Percentiles rank a stretch among this genome's conserved stretches.
Evolutionary conservation across 2,113 vertebrate species (phyloP).

Genomic region (Cyphomyrus discorhynchus): DNA sequence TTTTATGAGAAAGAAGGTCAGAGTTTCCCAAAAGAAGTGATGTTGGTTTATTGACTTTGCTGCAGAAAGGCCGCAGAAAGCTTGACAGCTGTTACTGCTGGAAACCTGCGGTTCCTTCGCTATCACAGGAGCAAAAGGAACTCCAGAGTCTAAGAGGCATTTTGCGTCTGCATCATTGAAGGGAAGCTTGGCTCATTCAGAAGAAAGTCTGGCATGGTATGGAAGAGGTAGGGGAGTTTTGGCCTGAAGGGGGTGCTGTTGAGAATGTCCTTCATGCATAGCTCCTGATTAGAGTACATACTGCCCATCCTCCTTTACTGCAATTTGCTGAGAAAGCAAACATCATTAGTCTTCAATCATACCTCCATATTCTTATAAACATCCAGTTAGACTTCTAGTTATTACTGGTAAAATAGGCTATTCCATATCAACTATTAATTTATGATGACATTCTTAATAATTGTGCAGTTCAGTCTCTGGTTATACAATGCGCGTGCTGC

Average conservation of each 20-base stretch:
- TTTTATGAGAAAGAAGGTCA: not conserved
- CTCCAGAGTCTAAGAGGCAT: not conserved
- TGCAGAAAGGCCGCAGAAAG: not conserved
- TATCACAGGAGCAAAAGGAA: not conserved
- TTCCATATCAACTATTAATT: not conserved
- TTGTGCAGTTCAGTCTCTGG: not conserved
- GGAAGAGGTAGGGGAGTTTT: not conserved
- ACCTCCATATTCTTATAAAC: not conserved
- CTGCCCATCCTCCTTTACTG: not conserved
- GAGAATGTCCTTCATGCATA: not conserved
- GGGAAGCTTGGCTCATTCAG: not conserved
- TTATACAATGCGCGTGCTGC: not conserved
- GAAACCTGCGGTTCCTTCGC: not conserved
- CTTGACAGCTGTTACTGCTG: not conserved
- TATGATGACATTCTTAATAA: not conserved
- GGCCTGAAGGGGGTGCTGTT: not conserved
- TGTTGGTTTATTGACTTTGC: not conserved
- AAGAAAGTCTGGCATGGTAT: not conserved
- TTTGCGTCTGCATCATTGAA: not conserved
- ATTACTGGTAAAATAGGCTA: not conserved
- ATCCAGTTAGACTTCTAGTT: not conserved
- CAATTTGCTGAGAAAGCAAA: not conserved
- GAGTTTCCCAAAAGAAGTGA: not conserved
- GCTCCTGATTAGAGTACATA: not conserved
- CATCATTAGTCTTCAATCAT: not conserved